These are phyloP conservation scores for Parelbella ahira DNA, from an alignment of 2,888 invertebrate species.

Conservation along the genomic window DNA sequence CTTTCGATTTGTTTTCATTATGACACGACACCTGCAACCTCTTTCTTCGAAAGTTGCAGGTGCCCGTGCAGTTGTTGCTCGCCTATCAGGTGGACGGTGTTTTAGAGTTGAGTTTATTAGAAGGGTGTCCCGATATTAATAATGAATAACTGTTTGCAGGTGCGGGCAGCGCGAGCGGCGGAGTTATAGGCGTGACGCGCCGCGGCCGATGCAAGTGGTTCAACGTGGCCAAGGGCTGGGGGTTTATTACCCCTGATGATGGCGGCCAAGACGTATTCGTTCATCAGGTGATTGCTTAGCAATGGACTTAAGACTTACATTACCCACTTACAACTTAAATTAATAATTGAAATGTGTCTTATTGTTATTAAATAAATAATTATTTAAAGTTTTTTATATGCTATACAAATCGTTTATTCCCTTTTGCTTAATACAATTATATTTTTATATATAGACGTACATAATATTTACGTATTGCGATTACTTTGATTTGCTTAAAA, in stretches of 20 bases:
- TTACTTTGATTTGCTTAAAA: too few relatives aligned
- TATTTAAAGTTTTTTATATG: too few relatives aligned
- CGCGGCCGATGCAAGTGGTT: slow-evolving; percentile 96
- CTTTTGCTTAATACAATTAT: too few relatives aligned
- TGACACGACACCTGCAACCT: slow-evolving; percentile 13
- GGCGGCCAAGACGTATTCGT: slow-evolving; percentile 95
- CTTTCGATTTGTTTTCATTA: slow-evolving; percentile 4
- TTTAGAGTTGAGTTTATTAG: slow-evolving; percentile 10
- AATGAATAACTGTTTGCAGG: slow-evolving; percentile 43
- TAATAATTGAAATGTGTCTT: too few relatives aligned
- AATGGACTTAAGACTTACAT: too few relatives aligned
- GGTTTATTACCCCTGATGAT: slow-evolving; percentile 95
- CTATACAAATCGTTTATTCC: too few relatives aligned
- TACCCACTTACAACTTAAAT: too few relatives aligned
- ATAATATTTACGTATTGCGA: too few relatives aligned
- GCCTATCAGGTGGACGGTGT: slow-evolving; percentile 11
- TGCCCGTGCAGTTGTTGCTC: slow-evolving; percentile 11
- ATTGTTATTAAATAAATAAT: too few relatives aligned
- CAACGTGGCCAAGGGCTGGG: slow-evolving; percentile 97
- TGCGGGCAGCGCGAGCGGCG: slow-evolving; percentile 50
- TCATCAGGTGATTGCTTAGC: slow-evolving; percentile 95
- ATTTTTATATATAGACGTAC: too few relatives aligned
- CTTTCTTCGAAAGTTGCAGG: slow-evolving; percentile 14
- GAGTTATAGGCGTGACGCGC: slow-evolving; percentile 81
- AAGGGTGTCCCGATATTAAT: slow-evolving; percentile 5